phyloP scores from a whole-genome alignment of 2,113 vertebrate species.

The Megaleporinus macrocephalus region DNA sequence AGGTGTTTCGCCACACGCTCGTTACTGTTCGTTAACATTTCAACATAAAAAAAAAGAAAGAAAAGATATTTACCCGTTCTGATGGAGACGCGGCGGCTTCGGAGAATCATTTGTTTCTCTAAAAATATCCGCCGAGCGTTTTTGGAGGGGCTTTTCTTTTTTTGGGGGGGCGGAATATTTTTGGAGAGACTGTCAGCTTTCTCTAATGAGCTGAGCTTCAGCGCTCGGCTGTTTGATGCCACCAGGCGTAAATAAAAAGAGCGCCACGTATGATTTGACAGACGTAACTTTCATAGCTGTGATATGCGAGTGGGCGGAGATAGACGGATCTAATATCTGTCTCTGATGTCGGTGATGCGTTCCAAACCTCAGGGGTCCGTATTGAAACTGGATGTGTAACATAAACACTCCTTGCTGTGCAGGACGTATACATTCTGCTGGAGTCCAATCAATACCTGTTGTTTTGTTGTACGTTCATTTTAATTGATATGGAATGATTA shows the following conservation, averaged over 20 bases:
- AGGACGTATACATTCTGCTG: no score
- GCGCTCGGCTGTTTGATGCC: not conserved
- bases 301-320: not conserved
- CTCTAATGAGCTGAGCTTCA: slow-evolving; percentile 14
- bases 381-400: no score
- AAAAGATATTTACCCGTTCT: not conserved
- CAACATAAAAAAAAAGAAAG: no score
- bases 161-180: no score
- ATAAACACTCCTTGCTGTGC: not conserved
- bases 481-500: no score
- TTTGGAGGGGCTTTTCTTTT: not conserved
- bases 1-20: not conserved
- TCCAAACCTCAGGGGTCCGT: slow-evolving; percentile 5
- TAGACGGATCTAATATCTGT: slow-evolving; percentile 1
- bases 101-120: slow-evolving; percentile 2
- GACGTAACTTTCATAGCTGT: slow-evolving; percentile 14
- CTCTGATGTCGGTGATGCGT: slow-evolving; percentile 13
- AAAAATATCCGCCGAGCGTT: slow-evolving; percentile 16
- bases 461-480: no score
- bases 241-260: not conserved
- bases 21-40: not conserved
- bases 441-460: no score
- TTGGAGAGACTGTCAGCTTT: not conserved
- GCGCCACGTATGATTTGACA: not conserved
- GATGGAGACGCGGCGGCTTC: not conserved